Conservation (phyloP, 2,888 invertebrate genomes). For the Rhamnusium bicolor region DNA sequence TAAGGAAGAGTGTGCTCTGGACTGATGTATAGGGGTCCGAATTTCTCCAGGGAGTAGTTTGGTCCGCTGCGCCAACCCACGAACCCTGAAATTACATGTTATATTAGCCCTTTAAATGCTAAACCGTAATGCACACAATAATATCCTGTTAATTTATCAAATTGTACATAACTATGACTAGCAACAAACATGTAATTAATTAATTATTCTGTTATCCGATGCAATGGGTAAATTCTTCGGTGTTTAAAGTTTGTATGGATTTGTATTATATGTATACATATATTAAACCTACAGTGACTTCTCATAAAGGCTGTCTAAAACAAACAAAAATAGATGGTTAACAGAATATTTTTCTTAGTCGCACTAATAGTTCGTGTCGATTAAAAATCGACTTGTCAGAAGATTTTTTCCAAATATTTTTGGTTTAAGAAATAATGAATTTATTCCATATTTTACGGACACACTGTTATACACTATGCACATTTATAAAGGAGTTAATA, state of each 20-base stretch:
- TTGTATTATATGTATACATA: not conserved
- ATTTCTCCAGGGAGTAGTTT: slow-evolving; percentile 69
- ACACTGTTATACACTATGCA: too few relatives aligned
- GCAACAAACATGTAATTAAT: slow-evolving; percentile 28
- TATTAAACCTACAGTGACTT: not conserved
- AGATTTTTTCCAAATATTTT: too few relatives aligned
- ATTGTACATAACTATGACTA: slow-evolving; percentile 21
- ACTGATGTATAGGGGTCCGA: slow-evolving; percentile 70
- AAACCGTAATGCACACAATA: slow-evolving; percentile 36
- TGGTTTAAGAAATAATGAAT: too few relatives aligned
- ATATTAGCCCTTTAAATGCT: slow-evolving; percentile 36
- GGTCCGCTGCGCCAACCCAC: slow-evolving; percentile 70
- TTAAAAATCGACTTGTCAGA: too few relatives aligned
- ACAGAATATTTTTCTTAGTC: too few relatives aligned
- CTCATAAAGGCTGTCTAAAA: too few relatives aligned
- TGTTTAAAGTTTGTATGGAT: not conserved
- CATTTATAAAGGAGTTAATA: too few relatives aligned
- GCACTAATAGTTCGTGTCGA: too few relatives aligned
- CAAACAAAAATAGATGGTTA: too few relatives aligned
- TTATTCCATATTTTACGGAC: too few relatives aligned
- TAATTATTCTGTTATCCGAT: not conserved
- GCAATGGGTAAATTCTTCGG: not conserved
- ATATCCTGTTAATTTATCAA: slow-evolving; percentile 41
- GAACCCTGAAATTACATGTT: slow-evolving; percentile 63
- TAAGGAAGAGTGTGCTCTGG: slow-evolving; percentile 68